These are phyloP conservation scores for Epirrita christyi DNA, from an alignment of 2,888 invertebrate genomes.

Conservation along the genomic window DNA sequence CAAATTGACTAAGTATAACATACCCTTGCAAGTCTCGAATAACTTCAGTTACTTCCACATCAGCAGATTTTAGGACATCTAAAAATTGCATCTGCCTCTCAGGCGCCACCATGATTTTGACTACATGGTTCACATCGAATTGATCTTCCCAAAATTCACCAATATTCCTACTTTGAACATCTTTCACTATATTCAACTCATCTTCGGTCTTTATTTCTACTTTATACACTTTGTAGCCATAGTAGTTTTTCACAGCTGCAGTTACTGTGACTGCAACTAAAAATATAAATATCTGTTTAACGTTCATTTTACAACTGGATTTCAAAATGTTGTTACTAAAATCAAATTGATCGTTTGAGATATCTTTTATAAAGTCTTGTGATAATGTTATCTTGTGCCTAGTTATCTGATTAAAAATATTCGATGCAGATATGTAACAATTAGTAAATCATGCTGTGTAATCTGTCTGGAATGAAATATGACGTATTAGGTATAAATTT, in stretches of 20 bases:
- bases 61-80: conserved; percentile 35
- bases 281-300: conserved; percentile 40
- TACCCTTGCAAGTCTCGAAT: conserved; percentile 68
- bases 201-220: conserved; percentile 73
- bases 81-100: conserved; percentile 51
- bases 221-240: conserved; percentile 85
- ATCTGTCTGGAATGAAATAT: not conserved
- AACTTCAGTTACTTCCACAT: conserved; percentile 48
- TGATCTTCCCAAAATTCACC: conserved; percentile 69
- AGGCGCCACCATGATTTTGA: conserved; percentile 62
- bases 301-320: conserved; percentile 44
- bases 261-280: conserved; percentile 30
- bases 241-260: conserved; percentile 62
- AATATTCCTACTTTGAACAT: conserved; percentile 65
- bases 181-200: conserved; percentile 74
- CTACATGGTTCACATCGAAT: conserved; percentile 58
- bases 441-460: not conserved
- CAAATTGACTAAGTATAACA: conserved; percentile 32
- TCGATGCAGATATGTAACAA: no score
- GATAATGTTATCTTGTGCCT: not conserved
- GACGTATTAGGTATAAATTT: not conserved
- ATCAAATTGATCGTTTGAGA: not conserved
- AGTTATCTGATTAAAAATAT: not conserved
- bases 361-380: not conserved
- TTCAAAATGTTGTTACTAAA: not conserved